phyloP scores from a whole-genome alignment of 23 tunicate genomes.

The Trididemnum miniatum region DNA sequence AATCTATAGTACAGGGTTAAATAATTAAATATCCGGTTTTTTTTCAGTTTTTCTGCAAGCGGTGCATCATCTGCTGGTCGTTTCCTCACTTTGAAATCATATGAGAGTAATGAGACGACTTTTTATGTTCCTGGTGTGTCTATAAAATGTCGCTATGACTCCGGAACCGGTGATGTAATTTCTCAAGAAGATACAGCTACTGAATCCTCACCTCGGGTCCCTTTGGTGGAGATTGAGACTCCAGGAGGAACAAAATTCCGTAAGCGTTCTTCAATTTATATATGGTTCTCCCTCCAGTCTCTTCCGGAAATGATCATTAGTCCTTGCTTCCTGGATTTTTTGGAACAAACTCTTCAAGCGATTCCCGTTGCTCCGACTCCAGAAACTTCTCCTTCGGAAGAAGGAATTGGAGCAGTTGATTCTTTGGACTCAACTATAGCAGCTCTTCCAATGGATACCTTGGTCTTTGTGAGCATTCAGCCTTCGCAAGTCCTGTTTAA shows the following conservation, averaged over 20 bases:
- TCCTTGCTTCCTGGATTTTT: constrained; percentile 88
- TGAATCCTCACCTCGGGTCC: constrained; percentile 2
- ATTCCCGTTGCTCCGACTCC: constrained; percentile 27
- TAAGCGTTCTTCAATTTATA: constrained; percentile 53
- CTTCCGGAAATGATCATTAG: constrained; percentile 92
- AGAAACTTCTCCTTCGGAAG: not conserved
- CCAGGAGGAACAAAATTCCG: constrained; percentile 35
- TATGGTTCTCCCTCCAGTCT: constrained; percentile 68
- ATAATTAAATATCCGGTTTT: too few relatives aligned
- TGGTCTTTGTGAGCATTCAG: constrained; percentile 79
- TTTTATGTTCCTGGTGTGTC: constrained; percentile 92
- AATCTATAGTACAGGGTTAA: too few relatives aligned
- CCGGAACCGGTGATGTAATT: constrained; percentile 29
- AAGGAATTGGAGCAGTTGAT: constrained; percentile 50
- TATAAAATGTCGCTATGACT: constrained; percentile 76
- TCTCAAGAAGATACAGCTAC: constrained; percentile 22
- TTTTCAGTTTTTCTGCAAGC: not conserved
- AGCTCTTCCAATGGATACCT: constrained; percentile 94
- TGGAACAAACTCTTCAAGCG: constrained; percentile 76
- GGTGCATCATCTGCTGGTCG: not conserved
- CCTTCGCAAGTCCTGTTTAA: constrained; percentile 89
- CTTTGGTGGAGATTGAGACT: constrained; percentile 46
- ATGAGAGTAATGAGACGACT: constrained; percentile 26
- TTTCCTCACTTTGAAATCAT: not conserved
- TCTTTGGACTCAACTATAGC: constrained; percentile 57